phyloP scores from a whole-genome alignment of 1,140 invertebrate genomes.

The Leptinotarsa texana region DNA sequence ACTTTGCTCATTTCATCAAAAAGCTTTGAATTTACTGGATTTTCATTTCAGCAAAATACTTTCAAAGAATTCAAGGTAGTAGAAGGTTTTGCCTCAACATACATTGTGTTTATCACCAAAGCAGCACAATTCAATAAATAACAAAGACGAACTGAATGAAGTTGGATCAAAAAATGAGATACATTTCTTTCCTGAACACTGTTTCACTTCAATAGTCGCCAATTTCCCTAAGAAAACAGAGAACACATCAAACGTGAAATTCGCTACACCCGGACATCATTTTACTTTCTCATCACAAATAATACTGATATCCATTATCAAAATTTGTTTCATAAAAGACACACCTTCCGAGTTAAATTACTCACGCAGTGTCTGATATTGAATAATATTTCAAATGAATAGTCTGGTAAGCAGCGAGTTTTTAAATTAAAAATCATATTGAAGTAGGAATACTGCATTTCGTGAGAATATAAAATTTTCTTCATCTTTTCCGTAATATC shows the following conservation, averaged over 20 bases:
- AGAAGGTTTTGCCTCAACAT: no score
- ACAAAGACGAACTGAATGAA: no score
- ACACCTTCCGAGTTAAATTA: constrained; percentile 5
- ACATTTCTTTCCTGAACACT: no score
- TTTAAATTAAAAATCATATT: constrained; percentile 8
- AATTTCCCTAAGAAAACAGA: not conserved
- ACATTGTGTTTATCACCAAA: no score
- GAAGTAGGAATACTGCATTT: not conserved
- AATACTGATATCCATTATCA: not conserved
- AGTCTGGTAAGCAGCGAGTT: constrained; percentile 5
- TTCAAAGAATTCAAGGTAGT: no score
- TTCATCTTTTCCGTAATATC: no score
- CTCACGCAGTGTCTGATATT: constrained; percentile 17
- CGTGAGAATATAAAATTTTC: no score
- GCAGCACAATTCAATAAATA: no score
- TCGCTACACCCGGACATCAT: not conserved
- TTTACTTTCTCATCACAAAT: not conserved
- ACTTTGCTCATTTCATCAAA: no score
- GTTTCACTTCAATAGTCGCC: not conserved
- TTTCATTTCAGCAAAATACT: no score
- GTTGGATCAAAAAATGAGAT: no score
- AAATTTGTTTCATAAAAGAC: constrained; percentile 19
- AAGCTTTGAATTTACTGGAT: no score
- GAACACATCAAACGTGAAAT: not conserved
- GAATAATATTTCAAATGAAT: constrained; percentile 10